Percentiles rank a stretch among this genome's conserved stretches.
Evolutionary conservation across 1,140 invertebrate genomes (phyloP).

Genomic region (Calycopis cecrops): DNA sequence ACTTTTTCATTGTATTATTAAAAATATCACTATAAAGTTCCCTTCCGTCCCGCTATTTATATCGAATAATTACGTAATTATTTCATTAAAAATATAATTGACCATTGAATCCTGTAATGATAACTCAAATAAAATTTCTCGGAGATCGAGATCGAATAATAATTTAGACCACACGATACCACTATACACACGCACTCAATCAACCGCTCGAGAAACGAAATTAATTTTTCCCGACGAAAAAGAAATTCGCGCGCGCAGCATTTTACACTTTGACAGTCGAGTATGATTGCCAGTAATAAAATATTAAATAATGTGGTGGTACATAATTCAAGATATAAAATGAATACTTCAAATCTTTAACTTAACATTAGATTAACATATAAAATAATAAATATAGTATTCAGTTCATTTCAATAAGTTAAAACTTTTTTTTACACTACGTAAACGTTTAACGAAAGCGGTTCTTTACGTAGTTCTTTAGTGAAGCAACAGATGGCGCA

Average conservation of each 20-base stretch:
- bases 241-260: slow-evolving; percentile 8
- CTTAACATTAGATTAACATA: no score
- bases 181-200: neutral
- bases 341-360: no score
- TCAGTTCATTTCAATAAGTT: no score
- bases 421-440: no score
- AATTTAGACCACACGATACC: neutral
- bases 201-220: neutral
- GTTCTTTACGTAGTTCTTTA: no score
- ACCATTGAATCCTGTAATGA: neutral
- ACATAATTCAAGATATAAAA: no score
- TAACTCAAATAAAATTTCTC: neutral
- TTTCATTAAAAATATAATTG: neutral
- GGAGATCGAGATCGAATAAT: neutral
- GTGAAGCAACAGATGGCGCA: no score
- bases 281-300: slow-evolving; percentile 1
- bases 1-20: neutral
- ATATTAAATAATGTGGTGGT: neutral
- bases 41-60: neutral
- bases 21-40: neutral
- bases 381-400: no score
- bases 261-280: neutral
- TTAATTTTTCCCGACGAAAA: slow-evolving; percentile 8
- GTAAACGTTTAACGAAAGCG: no score
- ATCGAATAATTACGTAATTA: slow-evolving; percentile 5